phyloP scores from a whole-genome alignment of 2,888 invertebrate genomes.

The Cancer borealis region DNA sequence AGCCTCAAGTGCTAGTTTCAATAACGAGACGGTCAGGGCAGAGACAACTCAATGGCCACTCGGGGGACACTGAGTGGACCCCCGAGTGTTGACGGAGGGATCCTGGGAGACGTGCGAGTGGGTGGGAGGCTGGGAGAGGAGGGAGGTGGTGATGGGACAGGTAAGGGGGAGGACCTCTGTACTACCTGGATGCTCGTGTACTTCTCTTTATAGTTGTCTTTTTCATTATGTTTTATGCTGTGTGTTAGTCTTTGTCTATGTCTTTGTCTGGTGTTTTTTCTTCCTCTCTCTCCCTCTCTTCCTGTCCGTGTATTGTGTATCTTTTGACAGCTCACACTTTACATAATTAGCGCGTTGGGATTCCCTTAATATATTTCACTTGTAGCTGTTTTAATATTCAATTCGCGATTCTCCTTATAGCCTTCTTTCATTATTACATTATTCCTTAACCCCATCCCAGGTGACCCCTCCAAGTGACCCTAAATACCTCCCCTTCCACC shows the following conservation, averaged over 20 bases:
- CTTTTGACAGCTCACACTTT: constrained; percentile 22
- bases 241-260: constrained; percentile 18
- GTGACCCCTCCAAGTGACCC: not conserved
- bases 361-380: not conserved
- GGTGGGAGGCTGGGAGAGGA: not conserved
- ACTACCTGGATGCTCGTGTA: not conserved
- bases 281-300: not conserved
- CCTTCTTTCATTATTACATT: not conserved
- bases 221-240: constrained; percentile 15
- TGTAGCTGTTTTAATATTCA: not conserved
- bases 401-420: not conserved
- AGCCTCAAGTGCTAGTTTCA: constrained; percentile 60
- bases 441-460: not conserved
- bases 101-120: not conserved
- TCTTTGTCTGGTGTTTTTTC: constrained; percentile 14
- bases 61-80: constrained; percentile 51
- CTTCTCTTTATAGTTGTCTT: constrained; percentile 11
- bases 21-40: constrained; percentile 57
- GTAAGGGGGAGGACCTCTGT: not conserved
- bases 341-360: constrained; percentile 10
- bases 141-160: not conserved
- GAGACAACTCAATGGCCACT: constrained; percentile 60
- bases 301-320: not conserved
- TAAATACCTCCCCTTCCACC: not conserved
- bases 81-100: constrained; percentile 52